Conservation (phyloP, 2,113 vertebrate species). For the Pseudonaja textilis region DNA sequence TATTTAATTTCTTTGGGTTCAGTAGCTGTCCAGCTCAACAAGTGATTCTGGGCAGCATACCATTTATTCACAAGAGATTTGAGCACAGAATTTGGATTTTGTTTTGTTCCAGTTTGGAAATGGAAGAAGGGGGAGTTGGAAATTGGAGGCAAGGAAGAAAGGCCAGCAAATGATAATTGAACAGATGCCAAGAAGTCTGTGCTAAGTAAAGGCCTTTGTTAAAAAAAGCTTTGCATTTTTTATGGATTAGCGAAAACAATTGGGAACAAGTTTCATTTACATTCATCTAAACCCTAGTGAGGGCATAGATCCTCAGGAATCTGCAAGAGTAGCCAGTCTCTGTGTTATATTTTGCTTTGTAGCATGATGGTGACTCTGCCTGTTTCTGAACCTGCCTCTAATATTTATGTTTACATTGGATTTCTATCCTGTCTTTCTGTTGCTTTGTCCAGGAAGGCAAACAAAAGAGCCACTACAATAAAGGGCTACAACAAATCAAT, state of each 20-base stretch:
- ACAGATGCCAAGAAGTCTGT: neutral
- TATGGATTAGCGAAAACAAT: neutral
- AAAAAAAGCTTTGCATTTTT: neutral
- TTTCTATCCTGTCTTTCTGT: neutral
- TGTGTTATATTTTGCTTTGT: neutral
- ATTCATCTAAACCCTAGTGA: neutral
- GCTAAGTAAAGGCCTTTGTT: neutral
- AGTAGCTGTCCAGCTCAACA: neutral
- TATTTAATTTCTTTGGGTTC: neutral
- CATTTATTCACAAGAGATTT: neutral
- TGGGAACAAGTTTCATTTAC: neutral
- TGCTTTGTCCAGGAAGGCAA: neutral
- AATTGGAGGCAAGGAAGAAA: neutral
- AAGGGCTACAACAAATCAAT: neutral
- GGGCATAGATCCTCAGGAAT: neutral
- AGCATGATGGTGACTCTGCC: neutral
- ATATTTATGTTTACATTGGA: constrained; percentile 10
- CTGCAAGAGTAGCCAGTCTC: neutral
- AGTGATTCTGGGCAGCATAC: neutral
- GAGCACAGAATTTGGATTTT: neutral
- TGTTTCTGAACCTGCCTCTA: neutral
- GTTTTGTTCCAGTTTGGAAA: neutral
- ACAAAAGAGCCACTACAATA: neutral
- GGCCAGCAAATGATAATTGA: neutral
- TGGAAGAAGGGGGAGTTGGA: neutral